Percentiles rank a stretch among this genome's conserved stretches.
phyloP scores from a whole-genome alignment of 2,113 vertebrate genomes.

The Stomatorhinus ivindoensis region DNA sequence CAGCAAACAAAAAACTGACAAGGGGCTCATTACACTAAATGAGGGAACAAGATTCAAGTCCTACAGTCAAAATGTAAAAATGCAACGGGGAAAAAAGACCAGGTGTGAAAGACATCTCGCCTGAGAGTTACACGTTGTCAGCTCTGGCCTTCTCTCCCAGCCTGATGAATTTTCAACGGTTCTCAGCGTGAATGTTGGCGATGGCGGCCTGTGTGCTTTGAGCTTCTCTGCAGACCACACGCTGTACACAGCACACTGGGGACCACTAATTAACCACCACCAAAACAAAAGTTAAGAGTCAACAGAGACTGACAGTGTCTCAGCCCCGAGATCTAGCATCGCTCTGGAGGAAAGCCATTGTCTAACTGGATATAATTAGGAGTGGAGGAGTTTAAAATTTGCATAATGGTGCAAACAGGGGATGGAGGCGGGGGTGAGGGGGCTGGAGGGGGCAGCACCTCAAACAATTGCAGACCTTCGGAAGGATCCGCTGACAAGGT shows the following conservation, averaged over 20 bases:
- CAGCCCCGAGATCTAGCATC: constrained; percentile 37
- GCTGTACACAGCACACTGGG: constrained; percentile 55
- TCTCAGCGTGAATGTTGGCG: background rate
- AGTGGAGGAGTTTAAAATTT: constrained; percentile 59
- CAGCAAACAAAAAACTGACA: background rate
- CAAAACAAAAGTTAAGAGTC: constrained; percentile 54
- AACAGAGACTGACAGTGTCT: constrained; percentile 26
- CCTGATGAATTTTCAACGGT: background rate
- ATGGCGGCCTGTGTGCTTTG: background rate
- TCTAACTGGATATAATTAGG: constrained; percentile 65
- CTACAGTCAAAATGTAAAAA: background rate
- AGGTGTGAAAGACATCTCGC: background rate
- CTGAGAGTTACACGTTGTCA: background rate
- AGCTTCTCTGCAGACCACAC: constrained; percentile 17
- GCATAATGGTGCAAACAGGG: constrained; percentile 67
- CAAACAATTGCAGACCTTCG: constrained; percentile 21
- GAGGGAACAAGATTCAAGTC: background rate
- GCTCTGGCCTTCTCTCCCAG: background rate
- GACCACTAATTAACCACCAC: constrained; percentile 57
- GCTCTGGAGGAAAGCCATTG: constrained; percentile 55
- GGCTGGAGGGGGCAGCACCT: constrained; percentile 51
- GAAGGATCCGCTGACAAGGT: background rate
- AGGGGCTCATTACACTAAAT: background rate
- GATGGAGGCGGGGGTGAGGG: constrained; percentile 50
- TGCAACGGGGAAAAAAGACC: background rate